phyloP scores from a whole-genome alignment of 2,113 vertebrate genomes.

The Neomonachus schauinslandi region DNA sequence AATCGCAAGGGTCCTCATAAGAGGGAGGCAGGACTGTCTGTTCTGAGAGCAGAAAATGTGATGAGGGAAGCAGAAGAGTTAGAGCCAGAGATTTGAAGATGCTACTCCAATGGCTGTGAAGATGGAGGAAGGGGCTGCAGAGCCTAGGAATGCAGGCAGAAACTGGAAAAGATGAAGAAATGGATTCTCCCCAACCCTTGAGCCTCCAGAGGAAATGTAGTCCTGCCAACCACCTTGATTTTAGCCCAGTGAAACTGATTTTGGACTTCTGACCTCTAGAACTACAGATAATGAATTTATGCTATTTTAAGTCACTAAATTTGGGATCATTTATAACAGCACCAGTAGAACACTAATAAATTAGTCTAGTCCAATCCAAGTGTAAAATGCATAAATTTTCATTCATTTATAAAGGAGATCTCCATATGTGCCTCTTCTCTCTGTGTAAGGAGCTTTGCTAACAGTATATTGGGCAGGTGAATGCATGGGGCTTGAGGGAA shows the following conservation, averaged over 20 bases:
- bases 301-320: background rate
- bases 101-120: background rate
- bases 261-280: slow-evolving; percentile 1
- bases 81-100: background rate
- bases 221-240: background rate
- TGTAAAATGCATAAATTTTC: background rate
- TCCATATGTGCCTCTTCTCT: background rate
- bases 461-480: background rate
- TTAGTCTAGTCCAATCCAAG: background rate
- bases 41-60: background rate
- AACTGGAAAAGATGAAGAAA: background rate
- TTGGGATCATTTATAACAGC: background rate
- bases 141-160: background rate
- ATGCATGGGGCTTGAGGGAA: background rate
- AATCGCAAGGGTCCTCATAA: background rate
- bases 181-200: background rate
- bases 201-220: background rate
- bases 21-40: background rate
- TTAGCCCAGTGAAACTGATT: background rate
- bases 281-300: background rate
- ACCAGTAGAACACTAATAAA: background rate
- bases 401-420: background rate
- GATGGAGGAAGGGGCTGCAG: background rate
- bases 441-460: background rate
- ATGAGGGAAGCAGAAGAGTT: background rate